phyloP scores from a whole-genome alignment of 2,797 vertebrate genomes.

The Coracias cyanogaster region DNA sequence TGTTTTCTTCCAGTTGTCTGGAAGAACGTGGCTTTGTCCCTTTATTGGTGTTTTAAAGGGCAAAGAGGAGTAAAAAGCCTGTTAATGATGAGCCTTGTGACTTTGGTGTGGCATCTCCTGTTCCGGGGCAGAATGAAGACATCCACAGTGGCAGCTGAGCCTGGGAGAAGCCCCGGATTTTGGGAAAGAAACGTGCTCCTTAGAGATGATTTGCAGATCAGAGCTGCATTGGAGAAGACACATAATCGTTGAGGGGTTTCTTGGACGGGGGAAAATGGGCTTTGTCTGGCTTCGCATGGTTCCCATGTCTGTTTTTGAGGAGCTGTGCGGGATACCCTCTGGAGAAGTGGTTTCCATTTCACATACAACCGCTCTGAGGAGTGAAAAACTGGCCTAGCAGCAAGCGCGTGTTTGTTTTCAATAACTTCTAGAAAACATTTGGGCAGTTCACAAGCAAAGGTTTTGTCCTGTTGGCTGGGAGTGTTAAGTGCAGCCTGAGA shows the following conservation, averaged over 20 bases:
- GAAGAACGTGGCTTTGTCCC: background rate
- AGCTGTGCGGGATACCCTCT: background rate
- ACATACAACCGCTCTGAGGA: background rate
- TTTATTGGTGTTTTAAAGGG: slow-evolving; percentile 32
- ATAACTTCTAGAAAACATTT: background rate
- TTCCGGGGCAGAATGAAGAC: background rate
- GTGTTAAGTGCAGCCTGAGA: background rate
- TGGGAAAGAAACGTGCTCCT: background rate
- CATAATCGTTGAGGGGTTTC: background rate
- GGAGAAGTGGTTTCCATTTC: background rate
- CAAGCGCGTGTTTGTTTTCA: background rate
- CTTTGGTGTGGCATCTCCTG: background rate
- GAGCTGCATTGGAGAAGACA: background rate
- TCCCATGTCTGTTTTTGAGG: background rate
- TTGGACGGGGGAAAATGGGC: background rate
- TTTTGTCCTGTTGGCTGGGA: background rate
- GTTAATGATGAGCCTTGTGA: slow-evolving; percentile 13
- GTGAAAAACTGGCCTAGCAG: background rate
- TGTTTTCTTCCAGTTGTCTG: slow-evolving; percentile 11
- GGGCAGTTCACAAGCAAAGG: background rate
- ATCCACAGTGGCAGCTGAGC: background rate
- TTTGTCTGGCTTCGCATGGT: background rate
- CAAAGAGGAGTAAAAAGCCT: slow-evolving; percentile 45
- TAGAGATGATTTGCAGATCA: background rate
- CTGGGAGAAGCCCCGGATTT: background rate